Evolutionary conservation across 2,888 invertebrate species (phyloP).

Genomic region (Microctonus hyperodae): DNA sequence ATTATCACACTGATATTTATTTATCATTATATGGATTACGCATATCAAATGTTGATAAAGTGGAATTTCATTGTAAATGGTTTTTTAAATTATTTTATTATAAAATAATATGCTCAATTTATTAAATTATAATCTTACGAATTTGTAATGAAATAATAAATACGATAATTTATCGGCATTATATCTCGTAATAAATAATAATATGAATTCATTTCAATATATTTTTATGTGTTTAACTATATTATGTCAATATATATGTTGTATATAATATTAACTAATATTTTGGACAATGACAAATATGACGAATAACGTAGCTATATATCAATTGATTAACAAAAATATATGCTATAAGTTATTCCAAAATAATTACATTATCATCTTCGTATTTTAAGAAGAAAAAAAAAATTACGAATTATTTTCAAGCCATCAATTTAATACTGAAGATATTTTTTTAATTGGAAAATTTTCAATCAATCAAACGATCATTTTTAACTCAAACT

Average conservation of each 20-base stretch:
- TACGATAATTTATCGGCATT: slow-evolving; percentile 14
- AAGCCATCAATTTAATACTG: slow-evolving; percentile 28
- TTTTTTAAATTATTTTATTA: slow-evolving; percentile 14
- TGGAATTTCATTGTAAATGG: too few species aligned
- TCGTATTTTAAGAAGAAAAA: too few species aligned
- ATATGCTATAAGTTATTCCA: neutral
- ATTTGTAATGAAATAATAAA: slow-evolving; percentile 10
- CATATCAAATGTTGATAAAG: neutral
- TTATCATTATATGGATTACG: neutral
- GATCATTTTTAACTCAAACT: neutral
- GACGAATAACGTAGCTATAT: neutral
- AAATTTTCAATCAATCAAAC: neutral
- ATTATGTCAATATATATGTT: too few species aligned
- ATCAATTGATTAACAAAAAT: neutral
- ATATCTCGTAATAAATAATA: neutral
- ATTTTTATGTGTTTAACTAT: too few species aligned
- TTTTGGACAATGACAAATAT: neutral
- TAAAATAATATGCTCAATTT: neutral
- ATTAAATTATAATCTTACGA: neutral
- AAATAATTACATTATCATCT: too few species aligned
- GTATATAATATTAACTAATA: too few species aligned
- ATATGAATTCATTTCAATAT: neutral
- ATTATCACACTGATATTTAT: too few species aligned
- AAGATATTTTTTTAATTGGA: neutral
- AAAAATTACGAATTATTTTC: neutral